These are phyloP conservation scores for Otocyon megalotis DNA, from an alignment of 2,113 vertebrate species.

Conservation along the genomic window DNA sequence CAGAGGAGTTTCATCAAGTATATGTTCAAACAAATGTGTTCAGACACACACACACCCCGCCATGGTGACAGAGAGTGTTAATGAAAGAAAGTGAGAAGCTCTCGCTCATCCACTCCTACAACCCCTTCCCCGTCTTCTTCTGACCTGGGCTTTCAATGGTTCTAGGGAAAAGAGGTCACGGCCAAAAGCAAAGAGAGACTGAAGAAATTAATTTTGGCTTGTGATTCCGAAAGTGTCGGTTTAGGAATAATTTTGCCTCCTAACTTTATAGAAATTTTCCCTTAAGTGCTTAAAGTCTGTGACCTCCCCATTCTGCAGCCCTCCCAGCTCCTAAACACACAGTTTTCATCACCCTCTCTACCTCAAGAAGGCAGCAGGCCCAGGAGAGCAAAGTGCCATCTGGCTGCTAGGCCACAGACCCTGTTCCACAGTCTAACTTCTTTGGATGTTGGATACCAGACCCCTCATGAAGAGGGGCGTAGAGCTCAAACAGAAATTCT, in stretches of 20 bases:
- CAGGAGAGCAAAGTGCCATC: not conserved
- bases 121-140: not conserved
- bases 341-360: not conserved
- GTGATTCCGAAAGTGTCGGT: not conserved
- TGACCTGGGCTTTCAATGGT: not conserved
- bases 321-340: not conserved
- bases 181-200: not conserved
- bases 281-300: not conserved
- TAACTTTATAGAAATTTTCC: conserved; percentile 12
- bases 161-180: not conserved
- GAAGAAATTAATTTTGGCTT: not conserved
- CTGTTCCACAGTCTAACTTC: not conserved
- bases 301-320: rapidly evolving
- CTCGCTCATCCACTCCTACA: not conserved
- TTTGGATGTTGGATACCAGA: not conserved
- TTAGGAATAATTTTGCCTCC: conserved; percentile 23
- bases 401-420: not conserved
- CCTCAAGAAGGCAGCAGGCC: not conserved
- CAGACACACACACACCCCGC: not conserved
- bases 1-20: not conserved
- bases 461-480: not conserved
- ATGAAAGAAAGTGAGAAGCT: not conserved
- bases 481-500: not conserved
- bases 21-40: not conserved
- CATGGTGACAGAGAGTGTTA: not conserved